Evolutionary conservation across 1,140 invertebrate genomes (phyloP).

Genomic region (Bombus affinis): DNA sequence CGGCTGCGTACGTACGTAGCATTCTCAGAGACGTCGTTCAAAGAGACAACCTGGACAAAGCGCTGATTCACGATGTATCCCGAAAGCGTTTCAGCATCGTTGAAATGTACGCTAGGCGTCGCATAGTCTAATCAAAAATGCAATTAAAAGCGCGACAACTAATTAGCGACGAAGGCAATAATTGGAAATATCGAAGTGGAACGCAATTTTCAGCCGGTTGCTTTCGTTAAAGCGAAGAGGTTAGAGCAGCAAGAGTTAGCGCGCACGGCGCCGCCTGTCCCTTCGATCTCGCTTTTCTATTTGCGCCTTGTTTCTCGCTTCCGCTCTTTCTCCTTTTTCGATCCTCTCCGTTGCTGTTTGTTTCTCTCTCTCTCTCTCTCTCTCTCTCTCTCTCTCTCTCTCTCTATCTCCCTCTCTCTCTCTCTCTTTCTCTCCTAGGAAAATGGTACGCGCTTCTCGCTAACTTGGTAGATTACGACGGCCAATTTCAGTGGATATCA

Average conservation of each 20-base stretch:
- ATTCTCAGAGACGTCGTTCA: too few species aligned
- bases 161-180: slow-evolving; percentile 60
- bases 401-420: not conserved
- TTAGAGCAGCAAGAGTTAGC: not conserved
- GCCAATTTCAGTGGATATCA: slow-evolving; percentile 32
- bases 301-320: slow-evolving; percentile 10
- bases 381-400: not conserved
- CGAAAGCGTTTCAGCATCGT: not conserved
- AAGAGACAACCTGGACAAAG: too few species aligned
- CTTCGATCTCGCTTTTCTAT: slow-evolving; percentile 58
- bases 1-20: too few species aligned
- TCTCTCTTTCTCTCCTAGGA: not conserved
- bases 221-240: slow-evolving; percentile 55
- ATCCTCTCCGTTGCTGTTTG: not conserved
- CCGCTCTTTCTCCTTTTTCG: not conserved
- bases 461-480: too few species aligned
- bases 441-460: not conserved
- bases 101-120: not conserved
- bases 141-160: slow-evolving; percentile 46
- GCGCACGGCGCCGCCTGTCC: not conserved
- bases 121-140: slow-evolving; percentile 52
- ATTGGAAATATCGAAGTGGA: slow-evolving; percentile 64
- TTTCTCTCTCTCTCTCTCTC: too few species aligned
- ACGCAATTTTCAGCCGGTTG: slow-evolving; percentile 60
- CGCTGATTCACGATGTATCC: not conserved